These are phyloP conservation scores for Carduelis carduelis DNA, from an alignment of 2,797 vertebrate genomes.

Conservation along the genomic window DNA sequence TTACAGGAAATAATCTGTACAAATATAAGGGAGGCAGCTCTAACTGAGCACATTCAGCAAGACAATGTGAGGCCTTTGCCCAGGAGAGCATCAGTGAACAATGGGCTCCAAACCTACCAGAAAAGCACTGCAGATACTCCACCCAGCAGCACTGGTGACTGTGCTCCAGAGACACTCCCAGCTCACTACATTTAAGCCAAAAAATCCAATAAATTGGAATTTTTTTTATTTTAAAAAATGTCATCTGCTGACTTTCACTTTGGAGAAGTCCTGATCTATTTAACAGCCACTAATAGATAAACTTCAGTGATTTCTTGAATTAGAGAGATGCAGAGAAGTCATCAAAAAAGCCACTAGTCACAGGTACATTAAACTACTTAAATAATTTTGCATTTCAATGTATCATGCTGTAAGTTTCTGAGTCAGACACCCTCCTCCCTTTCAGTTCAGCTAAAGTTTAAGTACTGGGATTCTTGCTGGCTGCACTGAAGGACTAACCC, in stretches of 20 bases:
- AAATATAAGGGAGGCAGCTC: not conserved
- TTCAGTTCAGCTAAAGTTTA: not conserved
- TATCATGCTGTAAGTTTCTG: not conserved
- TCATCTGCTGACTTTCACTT: not conserved
- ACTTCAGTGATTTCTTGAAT: not conserved
- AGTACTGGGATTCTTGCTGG: not conserved
- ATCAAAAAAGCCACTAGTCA: not conserved
- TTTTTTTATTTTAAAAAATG: not conserved
- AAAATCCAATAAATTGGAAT: not conserved
- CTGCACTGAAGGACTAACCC: not conserved
- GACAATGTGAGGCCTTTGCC: not conserved
- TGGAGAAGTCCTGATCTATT: not conserved
- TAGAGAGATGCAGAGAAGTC: not conserved
- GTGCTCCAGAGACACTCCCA: accelerated
- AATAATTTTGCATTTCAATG: not conserved
- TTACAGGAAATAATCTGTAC: not conserved
- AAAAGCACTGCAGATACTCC: not conserved
- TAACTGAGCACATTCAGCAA: not conserved
- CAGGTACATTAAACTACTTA: not conserved
- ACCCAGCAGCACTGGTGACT: not conserved
- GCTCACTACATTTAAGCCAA: not conserved
- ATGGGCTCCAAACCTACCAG: not conserved
- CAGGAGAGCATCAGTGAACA: not conserved
- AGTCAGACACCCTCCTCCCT: not conserved
- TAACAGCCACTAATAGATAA: not conserved